phyloP scores from a whole-genome alignment of 2,113 vertebrate genomes.

The Entomyzon cyanotis region DNA sequence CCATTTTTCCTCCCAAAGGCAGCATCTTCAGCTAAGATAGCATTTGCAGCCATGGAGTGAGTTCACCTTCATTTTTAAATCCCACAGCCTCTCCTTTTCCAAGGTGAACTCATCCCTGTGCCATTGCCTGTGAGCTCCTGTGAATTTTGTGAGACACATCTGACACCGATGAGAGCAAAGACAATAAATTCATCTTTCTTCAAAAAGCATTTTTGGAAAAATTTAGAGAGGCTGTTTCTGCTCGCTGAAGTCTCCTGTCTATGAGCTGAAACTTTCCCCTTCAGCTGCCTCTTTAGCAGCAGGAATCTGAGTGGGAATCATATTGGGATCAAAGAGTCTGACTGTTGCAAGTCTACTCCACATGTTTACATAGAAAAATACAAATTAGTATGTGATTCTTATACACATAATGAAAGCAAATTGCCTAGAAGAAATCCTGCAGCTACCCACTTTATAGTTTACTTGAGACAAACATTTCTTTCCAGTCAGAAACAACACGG shows the following conservation, averaged over 20 bases:
- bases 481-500: not conserved
- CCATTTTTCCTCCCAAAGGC: not conserved
- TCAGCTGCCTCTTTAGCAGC: not conserved
- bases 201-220: not conserved
- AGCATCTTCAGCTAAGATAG: not conserved
- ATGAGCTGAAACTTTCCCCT: not conserved
- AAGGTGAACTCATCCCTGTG: not conserved
- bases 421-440: constrained; percentile 30
- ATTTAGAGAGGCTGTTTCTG: not conserved
- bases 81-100: not conserved
- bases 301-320: not conserved
- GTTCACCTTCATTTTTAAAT: not conserved
- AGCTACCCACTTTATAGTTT: not conserved
- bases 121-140: accelerated
- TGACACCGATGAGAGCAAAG: not conserved
- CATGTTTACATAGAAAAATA: not conserved
- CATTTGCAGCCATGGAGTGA: not conserved
- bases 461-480: not conserved
- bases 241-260: not conserved
- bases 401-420: not conserved
- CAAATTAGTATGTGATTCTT: not conserved
- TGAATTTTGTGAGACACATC: not conserved
- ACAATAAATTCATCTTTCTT: not conserved
- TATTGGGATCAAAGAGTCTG: not conserved
- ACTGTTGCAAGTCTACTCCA: not conserved